phyloP scores from a whole-genome alignment of 2,113 vertebrate species.

The Dascyllus trimaculatus region DNA sequence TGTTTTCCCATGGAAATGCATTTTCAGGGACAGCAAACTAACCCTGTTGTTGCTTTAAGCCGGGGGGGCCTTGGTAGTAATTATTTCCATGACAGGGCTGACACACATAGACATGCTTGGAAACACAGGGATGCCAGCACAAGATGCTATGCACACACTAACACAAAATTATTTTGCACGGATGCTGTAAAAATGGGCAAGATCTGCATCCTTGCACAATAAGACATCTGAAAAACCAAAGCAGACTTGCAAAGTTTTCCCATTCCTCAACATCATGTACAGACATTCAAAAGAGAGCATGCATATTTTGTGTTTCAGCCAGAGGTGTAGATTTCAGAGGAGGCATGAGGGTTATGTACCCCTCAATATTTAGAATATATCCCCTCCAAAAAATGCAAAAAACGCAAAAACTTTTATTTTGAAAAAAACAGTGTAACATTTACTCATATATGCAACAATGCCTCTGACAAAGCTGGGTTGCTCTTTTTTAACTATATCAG shows the following conservation, averaged over 20 bases:
- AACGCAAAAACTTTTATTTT: no score
- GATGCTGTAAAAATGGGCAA: background rate
- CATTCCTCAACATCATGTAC: background rate
- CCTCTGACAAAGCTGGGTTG: no score
- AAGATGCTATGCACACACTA: background rate
- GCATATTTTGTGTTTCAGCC: background rate
- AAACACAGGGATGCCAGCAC: constrained; percentile 33
- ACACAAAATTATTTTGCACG: background rate
- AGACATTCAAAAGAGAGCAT: background rate
- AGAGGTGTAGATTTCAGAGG: no score
- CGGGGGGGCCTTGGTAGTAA: constrained; percentile 38
- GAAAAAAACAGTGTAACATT: no score
- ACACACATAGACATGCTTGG: constrained; percentile 35
- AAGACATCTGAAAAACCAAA: background rate
- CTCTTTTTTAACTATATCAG: no score
- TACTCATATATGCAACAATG: no score
- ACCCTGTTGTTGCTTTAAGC: constrained; percentile 44
- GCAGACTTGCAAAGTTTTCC: background rate
- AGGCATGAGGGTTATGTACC: no score
- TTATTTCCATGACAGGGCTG: constrained; percentile 60
- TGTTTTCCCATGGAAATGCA: constrained; percentile 63
- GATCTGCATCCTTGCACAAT: background rate
- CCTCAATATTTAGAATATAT: no score
- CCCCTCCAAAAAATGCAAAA: no score
- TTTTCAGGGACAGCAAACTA: constrained; percentile 60